phyloP scores from a whole-genome alignment of 2,113 vertebrate genomes.

The Copsychus sechellarum region DNA sequence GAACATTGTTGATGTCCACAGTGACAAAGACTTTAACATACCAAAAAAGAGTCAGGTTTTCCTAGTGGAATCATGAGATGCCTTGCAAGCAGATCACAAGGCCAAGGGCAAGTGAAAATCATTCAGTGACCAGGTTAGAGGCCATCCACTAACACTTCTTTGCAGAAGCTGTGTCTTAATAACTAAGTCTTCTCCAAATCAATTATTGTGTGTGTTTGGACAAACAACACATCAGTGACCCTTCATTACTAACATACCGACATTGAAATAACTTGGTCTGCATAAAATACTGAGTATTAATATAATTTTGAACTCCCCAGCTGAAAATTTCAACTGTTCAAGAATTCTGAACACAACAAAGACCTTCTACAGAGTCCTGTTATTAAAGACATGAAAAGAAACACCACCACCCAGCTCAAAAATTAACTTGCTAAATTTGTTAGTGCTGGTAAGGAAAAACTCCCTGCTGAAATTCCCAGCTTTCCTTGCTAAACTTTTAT shows the following conservation, averaged over 20 bases:
- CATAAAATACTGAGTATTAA: neutral
- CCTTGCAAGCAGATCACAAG: neutral
- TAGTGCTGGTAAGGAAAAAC: neutral
- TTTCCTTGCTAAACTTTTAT: neutral
- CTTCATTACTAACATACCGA: neutral
- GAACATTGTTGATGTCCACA: neutral
- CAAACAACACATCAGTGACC: neutral
- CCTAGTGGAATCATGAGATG: neutral
- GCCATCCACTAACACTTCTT: neutral
- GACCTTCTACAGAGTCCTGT: neutral
- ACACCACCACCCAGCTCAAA: neutral
- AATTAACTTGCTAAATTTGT: neutral
- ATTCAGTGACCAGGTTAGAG: neutral
- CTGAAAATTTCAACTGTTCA: neutral
- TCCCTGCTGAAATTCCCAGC: neutral
- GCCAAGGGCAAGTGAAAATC: neutral
- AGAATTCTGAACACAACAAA: neutral
- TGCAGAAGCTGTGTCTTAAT: neutral
- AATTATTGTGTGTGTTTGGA: neutral
- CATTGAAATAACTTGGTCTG: neutral
- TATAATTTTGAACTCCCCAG: neutral
- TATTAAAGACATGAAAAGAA: neutral
- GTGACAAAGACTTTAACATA: rapidly evolving
- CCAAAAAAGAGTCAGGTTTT: rapidly evolving
- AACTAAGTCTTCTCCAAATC: neutral